phyloP scores from a whole-genome alignment of 2,888 invertebrate genomes.

The Tetrapedia diversipes region DNA sequence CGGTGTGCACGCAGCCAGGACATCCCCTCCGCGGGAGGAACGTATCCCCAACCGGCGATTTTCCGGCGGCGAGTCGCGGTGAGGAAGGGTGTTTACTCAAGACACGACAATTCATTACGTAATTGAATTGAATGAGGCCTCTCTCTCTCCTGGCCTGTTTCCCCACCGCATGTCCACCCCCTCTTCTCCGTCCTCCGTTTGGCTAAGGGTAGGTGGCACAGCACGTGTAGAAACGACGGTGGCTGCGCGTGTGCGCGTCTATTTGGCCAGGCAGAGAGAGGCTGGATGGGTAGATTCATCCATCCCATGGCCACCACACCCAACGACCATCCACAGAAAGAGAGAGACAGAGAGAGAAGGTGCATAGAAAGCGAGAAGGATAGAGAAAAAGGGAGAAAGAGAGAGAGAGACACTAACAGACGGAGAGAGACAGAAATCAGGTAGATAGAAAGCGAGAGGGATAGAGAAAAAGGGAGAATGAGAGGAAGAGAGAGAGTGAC shows the following conservation, averaged over 20 bases:
- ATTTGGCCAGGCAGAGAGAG: conserved; percentile 30
- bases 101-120: conserved; percentile 83
- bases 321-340: conserved; percentile 21
- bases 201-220: conserved; percentile 7
- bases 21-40: conserved; percentile 17
- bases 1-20: conserved; percentile 9
- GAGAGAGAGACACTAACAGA: not conserved
- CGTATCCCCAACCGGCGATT: conserved; percentile 61
- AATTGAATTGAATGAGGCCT: conserved; percentile 82
- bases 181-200: conserved; percentile 22
- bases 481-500: no score
- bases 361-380: not conserved
- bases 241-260: conserved; percentile 59
- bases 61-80: conserved; percentile 75
- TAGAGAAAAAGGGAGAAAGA: not conserved
- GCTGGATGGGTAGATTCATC: conserved; percentile 29
- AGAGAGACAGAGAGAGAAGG: not conserved
- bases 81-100: conserved; percentile 82
- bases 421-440: no score
- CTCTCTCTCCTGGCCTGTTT: conserved; percentile 58
- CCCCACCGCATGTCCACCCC: conserved; percentile 45
- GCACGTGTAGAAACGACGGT: conserved; percentile 58
- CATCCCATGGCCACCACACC: conserved; percentile 51
- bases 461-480: not conserved
- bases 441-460: not conserved